Evolutionary conservation across 2,888 invertebrate genomes (phyloP).

Genomic region (Oscheius myriophilus): DNA sequence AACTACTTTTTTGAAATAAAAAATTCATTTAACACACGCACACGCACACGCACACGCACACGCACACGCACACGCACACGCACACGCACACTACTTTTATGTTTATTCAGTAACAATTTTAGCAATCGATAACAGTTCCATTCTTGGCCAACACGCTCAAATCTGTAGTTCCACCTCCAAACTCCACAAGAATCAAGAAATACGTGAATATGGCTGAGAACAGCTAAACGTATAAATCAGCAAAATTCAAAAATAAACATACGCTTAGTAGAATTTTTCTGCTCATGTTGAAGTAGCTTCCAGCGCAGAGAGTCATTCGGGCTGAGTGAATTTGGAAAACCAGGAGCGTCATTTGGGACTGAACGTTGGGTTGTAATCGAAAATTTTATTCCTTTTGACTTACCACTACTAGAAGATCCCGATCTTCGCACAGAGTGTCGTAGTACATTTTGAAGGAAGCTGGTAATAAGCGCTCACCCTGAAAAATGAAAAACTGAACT

Average conservation of each 20-base stretch:
- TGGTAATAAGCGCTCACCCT: constrained; percentile 10
- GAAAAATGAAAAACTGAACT: too few species aligned
- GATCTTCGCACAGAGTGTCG: constrained; percentile 19
- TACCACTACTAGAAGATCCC: constrained; percentile 21
- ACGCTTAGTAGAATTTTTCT: constrained; percentile 50
- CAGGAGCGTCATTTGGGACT: constrained; percentile 54
- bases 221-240: constrained; percentile 34
- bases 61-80: too few species aligned
- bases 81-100: too few species aligned
- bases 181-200: constrained; percentile 45
- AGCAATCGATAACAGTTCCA: background rate
- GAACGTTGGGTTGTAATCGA: constrained; percentile 8
- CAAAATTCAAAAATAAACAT: constrained; percentile 1
- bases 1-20: too few species aligned
- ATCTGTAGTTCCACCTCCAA: constrained; percentile 10
- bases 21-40: too few species aligned
- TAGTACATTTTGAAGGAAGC: constrained; percentile 25
- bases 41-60: too few species aligned
- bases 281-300: constrained; percentile 55
- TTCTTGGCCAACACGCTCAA: background rate
- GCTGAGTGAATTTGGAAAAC: constrained; percentile 54
- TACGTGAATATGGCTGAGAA: constrained; percentile 56
- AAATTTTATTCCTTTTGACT: background rate
- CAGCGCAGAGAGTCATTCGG: constrained; percentile 46
- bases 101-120: background rate